These are phyloP conservation scores for Leptogaster cylindrica DNA, from an alignment of 2,888 invertebrate genomes.

Conservation along the genomic window DNA sequence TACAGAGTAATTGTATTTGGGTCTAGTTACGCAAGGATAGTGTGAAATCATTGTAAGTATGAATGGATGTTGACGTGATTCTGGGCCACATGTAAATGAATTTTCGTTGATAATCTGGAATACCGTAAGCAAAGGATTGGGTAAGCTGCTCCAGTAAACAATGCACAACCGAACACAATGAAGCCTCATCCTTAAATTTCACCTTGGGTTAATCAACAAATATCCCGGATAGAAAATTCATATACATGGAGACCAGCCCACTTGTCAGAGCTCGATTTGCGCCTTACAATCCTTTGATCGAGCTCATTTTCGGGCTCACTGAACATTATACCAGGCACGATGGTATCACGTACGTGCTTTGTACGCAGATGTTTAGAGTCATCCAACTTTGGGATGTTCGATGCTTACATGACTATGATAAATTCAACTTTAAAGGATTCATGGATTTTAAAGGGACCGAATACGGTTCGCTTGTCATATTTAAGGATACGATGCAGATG, in stretches of 20 bases:
- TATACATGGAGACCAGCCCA: constrained; percentile 13
- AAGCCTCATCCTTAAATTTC: constrained; percentile 36
- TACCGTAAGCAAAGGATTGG: constrained; percentile 11
- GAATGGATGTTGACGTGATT: no score
- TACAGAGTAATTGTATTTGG: constrained; percentile 41
- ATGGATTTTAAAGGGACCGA: no score
- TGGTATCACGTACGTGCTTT: constrained; percentile 39
- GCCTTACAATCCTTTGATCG: constrained; percentile 41
- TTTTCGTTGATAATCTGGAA: constrained; percentile 3
- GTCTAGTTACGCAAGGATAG: constrained; percentile 10
- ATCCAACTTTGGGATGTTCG: constrained; percentile 1
- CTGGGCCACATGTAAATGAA: constrained; percentile 1
- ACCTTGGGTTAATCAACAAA: constrained; percentile 40
- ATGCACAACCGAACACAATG: constrained; percentile 18
- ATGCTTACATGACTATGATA: constrained; percentile 7
- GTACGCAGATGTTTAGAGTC: constrained; percentile 39
- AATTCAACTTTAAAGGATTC: constrained; percentile 23
- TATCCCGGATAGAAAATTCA: constrained; percentile 35
- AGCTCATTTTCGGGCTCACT: constrained; percentile 40
- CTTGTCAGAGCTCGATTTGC: constrained; percentile 35
- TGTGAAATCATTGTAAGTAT: not conserved
- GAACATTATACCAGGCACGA: constrained; percentile 36
- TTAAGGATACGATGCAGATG: no score
- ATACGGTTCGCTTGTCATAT: no score
- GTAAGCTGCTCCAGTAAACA: constrained; percentile 20